phyloP scores from a whole-genome alignment of 2,888 invertebrate species.

The Cheilosia vernalis region DNA sequence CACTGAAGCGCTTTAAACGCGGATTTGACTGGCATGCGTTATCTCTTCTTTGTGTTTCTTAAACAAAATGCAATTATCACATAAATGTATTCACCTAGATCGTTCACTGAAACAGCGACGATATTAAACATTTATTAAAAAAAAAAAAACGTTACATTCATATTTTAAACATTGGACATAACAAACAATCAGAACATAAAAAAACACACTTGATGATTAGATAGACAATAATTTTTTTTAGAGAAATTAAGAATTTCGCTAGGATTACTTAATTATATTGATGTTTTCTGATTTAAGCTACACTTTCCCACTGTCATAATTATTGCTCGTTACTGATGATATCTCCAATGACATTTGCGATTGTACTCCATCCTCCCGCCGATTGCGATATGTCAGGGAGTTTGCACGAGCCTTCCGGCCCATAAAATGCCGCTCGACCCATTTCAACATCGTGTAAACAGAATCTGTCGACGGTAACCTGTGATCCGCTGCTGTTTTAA shows the following conservation, averaged over 20 bases:
- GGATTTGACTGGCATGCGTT: no score
- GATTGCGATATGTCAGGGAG: constrained; percentile 87
- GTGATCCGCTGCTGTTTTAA: constrained; percentile 93
- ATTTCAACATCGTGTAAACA: constrained; percentile 93
- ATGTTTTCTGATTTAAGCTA: constrained; percentile 59
- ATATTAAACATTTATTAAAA: constrained; percentile 48
- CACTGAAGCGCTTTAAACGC: no score
- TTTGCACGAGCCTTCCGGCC: constrained; percentile 90
- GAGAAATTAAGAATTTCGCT: constrained; percentile 43
- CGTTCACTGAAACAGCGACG: constrained; percentile 10
- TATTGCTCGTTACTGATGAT: constrained; percentile 80
- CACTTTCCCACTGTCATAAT: constrained; percentile 79
- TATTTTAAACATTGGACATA: constrained; percentile 43
- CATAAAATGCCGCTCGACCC: constrained; percentile 94
- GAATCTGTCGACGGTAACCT: constrained; percentile 95
- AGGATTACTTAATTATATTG: constrained; percentile 43
- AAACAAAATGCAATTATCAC: neutral
- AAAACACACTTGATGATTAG: constrained; percentile 43
- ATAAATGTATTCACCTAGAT: constrained; percentile 5
- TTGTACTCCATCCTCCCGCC: constrained; percentile 88
- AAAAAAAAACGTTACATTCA: constrained; percentile 29
- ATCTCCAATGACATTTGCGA: constrained; percentile 90
- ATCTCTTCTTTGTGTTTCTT: no score
- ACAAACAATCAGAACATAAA: constrained; percentile 40
- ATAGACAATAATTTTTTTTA: constrained; percentile 16